Base-by-base conservation (phyloP, 2,888 invertebrate genomes). In the Callyntrura guangdongensis region DNA sequence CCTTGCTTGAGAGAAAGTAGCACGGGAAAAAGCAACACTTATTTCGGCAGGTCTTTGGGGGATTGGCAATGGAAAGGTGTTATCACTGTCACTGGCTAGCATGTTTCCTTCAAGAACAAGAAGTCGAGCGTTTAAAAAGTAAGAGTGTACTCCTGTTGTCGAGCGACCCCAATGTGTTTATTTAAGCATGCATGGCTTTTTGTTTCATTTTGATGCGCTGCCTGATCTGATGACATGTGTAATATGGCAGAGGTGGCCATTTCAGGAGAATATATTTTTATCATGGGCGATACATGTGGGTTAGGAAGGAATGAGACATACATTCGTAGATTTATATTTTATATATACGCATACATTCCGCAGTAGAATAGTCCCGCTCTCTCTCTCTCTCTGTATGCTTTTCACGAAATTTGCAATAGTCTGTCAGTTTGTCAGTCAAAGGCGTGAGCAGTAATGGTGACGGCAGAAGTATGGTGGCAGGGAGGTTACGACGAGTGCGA, bases 51-150 rank as follows among this genome's bases (percentile, higher is more conserved):
- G 20, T 45, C 87, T 64, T 87, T 67, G 25, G 81, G 87, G 87
- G 67, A 79, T 79, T 74, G 87, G 67, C 77, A 86, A 86, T 86
- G 79, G 87, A 81, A 87, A 87, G 87, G 87, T 87, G 87, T 87
- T 87, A 81, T 87, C 87, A 86, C 86, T 86, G 86, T 86, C 86
- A 86, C 85, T 56, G n/a, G n/a, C n/a, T n/a, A 27, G 8, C 67
- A 27, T 36, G 36, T 69, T 69, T 36, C 27, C 67, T 36, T 0
- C 8, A 17, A 69, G 27, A 69, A 69, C 36, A 69, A 3, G n/a
- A 36, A n/a, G n/a, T n/a, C n/a, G n/a, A n/a, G n/a, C n/a, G n/a
- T n/a, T n/a, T n/a, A n/a, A n/a, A n/a, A n/a, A n/a, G n/a, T n/a
- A n/a, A n/a, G n/a, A n/a, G n/a, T n/a, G n/a, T n/a, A n/a, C n/a